phyloP scores from a whole-genome alignment of 2,797 vertebrate genomes.

The Setipinna tenuifilis region DNA sequence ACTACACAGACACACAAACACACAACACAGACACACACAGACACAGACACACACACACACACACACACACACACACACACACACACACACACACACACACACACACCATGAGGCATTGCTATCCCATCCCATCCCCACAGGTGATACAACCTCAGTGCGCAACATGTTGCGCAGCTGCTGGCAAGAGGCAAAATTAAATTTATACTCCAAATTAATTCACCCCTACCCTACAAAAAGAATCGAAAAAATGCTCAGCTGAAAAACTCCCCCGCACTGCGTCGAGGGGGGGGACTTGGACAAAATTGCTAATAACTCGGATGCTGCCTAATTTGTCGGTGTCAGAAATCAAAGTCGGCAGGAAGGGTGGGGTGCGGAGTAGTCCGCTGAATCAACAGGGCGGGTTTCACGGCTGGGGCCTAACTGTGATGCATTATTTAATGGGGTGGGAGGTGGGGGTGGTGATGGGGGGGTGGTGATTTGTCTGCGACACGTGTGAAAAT shows the following conservation, averaged over 20 bases:
- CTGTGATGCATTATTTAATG: constrained; percentile 49
- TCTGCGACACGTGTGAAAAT: constrained; percentile 43
- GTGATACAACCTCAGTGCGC: not conserved
- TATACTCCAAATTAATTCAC: constrained; percentile 39
- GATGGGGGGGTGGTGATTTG: constrained; percentile 31
- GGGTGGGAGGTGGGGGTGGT: not conserved
- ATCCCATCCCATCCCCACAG: not conserved
- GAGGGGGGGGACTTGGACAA: constrained; percentile 25
- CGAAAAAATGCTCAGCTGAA: not conserved
- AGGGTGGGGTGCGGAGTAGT: not conserved
- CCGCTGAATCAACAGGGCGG: not conserved
- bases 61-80: not conserved
- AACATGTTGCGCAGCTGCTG: not conserved
- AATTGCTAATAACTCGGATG: constrained; percentile 36
- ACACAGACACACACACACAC: constrained; percentile 11
- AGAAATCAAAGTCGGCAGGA: not conserved
- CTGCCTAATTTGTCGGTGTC: constrained; percentile 35
- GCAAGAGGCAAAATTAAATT: constrained; percentile 25
- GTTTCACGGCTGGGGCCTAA: constrained; percentile 19
- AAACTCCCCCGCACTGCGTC: not conserved
- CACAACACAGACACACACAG: not conserved
- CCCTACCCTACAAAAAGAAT: not conserved
- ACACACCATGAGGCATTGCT: not conserved
- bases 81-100: too few species aligned
- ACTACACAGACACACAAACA: not conserved